These are phyloP conservation scores for Cariama cristata DNA, from an alignment of 2,113 vertebrate species.

Conservation along the genomic window DNA sequence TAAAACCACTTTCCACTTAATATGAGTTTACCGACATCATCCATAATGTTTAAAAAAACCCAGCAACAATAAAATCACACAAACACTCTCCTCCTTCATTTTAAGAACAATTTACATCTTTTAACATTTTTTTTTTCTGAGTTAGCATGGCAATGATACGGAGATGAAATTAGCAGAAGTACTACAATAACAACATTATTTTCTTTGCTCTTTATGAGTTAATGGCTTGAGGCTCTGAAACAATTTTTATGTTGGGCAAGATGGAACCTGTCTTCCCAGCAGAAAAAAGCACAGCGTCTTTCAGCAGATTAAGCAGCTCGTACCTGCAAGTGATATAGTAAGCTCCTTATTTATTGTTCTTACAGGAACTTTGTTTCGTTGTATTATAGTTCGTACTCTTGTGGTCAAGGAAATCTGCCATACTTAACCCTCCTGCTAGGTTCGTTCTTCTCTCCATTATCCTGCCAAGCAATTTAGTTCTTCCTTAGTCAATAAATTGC, in stretches of 20 bases:
- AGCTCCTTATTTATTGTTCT: background rate
- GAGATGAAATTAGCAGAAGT: background rate
- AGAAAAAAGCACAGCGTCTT: background rate
- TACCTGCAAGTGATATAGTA: background rate
- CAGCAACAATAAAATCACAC: background rate
- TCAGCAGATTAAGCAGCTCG: background rate
- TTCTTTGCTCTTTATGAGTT: background rate
- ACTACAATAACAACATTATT: background rate
- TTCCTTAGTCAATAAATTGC: background rate
- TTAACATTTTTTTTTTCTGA: too few species aligned
- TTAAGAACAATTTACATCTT: background rate
- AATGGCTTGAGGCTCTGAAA: background rate
- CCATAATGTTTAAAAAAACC: background rate
- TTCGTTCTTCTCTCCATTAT: background rate
- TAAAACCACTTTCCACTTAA: background rate
- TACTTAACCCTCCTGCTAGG: background rate
- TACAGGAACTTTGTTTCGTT: background rate
- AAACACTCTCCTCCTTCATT: background rate
- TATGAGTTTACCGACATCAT: background rate
- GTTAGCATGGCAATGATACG: background rate
- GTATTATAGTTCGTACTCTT: background rate
- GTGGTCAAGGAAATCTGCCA: background rate
- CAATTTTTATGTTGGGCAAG: background rate
- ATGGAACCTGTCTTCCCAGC: background rate
- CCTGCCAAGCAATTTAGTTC: background rate